These are phyloP conservation scores for Lophius americanus DNA, from an alignment of 2,797 vertebrate species.

Conservation along the genomic window DNA sequence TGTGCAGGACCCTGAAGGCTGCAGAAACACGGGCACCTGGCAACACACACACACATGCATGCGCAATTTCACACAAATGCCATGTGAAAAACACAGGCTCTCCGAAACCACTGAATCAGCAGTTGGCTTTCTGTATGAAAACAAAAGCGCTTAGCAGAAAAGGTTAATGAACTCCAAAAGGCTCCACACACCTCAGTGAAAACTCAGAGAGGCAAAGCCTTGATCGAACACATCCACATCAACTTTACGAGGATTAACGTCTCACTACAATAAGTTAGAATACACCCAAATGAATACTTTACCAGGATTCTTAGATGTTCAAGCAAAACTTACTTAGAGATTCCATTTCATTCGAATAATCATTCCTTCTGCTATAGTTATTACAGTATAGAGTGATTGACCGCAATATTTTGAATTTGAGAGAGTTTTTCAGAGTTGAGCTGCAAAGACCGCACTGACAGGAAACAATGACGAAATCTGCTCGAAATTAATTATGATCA, in stretches of 20 bases:
- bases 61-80: conserved; percentile 51
- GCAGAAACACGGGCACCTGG: conserved; percentile 31
- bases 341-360: too few relatives aligned
- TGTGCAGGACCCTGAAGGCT: conserved; percentile 18
- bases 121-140: conserved; percentile 72
- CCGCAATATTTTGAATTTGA: neutral
- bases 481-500: conserved; percentile 17
- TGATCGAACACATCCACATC: conserved; percentile 6
- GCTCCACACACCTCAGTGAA: conserved; percentile 37
- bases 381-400: too few relatives aligned
- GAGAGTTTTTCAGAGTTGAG: too few relatives aligned
- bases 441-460: neutral
- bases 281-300: neutral
- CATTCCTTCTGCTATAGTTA: too few relatives aligned
- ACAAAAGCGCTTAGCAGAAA: conserved; percentile 69
- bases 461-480: neutral
- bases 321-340: neutral
- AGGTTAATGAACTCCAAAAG: conserved; percentile 56
- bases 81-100: conserved; percentile 40
- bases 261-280: neutral
- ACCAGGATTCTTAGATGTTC: neutral
- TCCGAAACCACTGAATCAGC: conserved; percentile 75
- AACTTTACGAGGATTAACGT: conserved; percentile 18
- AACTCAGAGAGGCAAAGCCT: conserved; percentile 15
- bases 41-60: conserved; percentile 50